Evolutionary conservation across 1,140 invertebrate species (phyloP), one percentile per base, ranked within the genome.

Genomic region (Holotrichia oblita): DNA sequence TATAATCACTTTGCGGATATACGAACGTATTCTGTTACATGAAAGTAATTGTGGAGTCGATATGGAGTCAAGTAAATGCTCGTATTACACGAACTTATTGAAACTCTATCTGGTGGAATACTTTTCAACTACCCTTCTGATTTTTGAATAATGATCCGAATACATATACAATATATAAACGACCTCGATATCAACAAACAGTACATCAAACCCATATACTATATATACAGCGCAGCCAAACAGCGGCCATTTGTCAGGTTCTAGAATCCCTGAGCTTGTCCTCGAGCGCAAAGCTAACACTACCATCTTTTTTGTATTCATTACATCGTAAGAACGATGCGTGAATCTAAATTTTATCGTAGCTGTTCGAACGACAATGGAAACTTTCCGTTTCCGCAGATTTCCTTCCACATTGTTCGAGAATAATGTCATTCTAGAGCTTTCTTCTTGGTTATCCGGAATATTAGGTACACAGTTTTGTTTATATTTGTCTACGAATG

Each of bases 341-440:
- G 14, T 55, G 48, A 55, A 55, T 55, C 48, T 55, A 55, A 55
- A 55, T 55, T 55, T 55, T 55, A 55, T 55, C 48, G 48, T 55
- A 17, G 48, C 48, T 55, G 48, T 55, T 55, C 12, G 48, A 6
- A 6, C 48, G 48, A 55, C 48, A 17, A 55, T 55, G 48, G 14
- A 55, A 55, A 55, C 48, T 55, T 55, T 55, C 48, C 48, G 48
- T 55, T 55, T 55, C 48, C 48, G 48, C 48, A 55, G 48, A 55
- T 55, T 55, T 55, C 48, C n/a, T 55, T 17, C 48, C n/a, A 17
- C 17, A 55, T 17, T 55, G 48, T 55, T 55, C 48, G 48, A 14
- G 14, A 55, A 55, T 55, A 55, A 55, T 55, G 48, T 55, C 48
- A 55, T 17, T 55, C n/a, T 14, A 17, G 48, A 34, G 9, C 17